A percentile compares a stretch with the other conserved stretches of the same genome.
Conservation (phyloP, 1,140 invertebrate genomes). For the Cyphomyrmex costatus region DNA sequence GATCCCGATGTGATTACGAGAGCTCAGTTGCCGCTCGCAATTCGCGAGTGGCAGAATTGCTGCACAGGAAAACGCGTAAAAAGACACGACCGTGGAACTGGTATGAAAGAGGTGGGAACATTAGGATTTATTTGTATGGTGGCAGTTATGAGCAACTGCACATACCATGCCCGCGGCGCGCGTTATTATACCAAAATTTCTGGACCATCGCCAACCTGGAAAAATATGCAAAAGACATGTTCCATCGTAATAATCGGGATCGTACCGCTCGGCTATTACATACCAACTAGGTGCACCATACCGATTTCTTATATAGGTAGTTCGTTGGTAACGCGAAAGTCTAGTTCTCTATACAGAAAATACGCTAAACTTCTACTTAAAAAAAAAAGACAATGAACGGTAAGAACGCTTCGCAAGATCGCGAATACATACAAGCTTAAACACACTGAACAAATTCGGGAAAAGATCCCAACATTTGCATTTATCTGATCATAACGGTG, state of each 20-base stretch:
- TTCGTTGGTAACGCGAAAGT: not conserved
- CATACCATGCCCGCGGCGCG: not conserved
- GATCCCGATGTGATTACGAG: slow-evolving; percentile 48
- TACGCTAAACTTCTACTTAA: not conserved
- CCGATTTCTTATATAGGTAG: slow-evolving; percentile 16
- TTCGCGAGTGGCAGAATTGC: slow-evolving; percentile 29
- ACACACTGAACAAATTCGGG: slow-evolving; percentile 25
- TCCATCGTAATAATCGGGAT: slow-evolving; percentile 17
- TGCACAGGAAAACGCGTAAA: slow-evolving; percentile 31
- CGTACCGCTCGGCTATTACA: slow-evolving; percentile 26
- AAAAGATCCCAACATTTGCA: slow-evolving; percentile 45
- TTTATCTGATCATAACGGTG: slow-evolving; percentile 25
- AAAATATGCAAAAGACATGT: slow-evolving; percentile 60
- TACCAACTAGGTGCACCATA: not conserved
- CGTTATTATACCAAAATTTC: slow-evolving; percentile 53
- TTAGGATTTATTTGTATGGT: slow-evolving; percentile 53
- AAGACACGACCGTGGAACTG: not conserved
- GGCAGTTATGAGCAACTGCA: not conserved
- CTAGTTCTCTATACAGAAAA: not conserved
- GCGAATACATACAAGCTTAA: slow-evolving; percentile 6
- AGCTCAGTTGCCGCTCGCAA: slow-evolving; percentile 33
- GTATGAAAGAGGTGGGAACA: slow-evolving; percentile 21
- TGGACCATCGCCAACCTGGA: slow-evolving; percentile 43
- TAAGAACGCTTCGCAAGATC: slow-evolving; percentile 1
- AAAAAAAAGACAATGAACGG: not conserved